phyloP scores from a whole-genome alignment of 53 echinoderm and acorn worm species.

The Echinarachnius parma region DNA sequence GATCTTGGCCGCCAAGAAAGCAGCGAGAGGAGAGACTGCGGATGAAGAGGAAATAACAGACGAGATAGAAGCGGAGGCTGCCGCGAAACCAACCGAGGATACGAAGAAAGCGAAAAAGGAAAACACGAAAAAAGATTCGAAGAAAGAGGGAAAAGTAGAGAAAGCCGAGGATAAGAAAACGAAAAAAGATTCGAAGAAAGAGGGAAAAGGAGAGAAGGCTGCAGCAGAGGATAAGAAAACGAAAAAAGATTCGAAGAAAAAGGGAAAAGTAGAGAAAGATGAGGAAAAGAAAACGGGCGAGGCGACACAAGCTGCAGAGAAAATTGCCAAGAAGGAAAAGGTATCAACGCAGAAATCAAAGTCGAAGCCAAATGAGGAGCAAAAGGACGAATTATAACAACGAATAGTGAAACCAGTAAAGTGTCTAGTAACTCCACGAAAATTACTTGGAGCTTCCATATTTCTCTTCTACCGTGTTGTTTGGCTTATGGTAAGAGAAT shows the following conservation, averaged over 20 bases:
- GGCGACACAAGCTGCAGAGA: not conserved
- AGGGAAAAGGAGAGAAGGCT: conserved; percentile 4
- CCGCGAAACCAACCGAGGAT: not conserved
- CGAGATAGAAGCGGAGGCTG: not conserved
- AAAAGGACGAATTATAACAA: conserved; percentile 25
- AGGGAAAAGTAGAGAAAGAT: not conserved
- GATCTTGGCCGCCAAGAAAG: conserved; percentile 37
- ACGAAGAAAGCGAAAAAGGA: not conserved
- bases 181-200: conserved; percentile 32
- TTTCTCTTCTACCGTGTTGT: no score
- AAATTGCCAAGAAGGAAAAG: conserved; percentile 6
- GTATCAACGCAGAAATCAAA: not conserved
- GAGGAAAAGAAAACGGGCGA: not conserved
- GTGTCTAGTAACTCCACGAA: no score
- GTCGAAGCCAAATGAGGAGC: not conserved
- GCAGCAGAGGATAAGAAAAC: not conserved
- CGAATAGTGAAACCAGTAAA: no score
- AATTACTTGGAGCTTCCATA: no score
- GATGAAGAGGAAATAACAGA: conserved; percentile 1
- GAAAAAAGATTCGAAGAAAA: conserved; percentile 9
- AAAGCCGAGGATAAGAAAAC: not conserved
- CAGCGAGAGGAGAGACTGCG: conserved; percentile 3
- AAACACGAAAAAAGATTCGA: not conserved
- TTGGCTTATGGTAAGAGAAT: no score
- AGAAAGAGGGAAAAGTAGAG: conserved; percentile 2